Percentiles rank a stretch among this genome's conserved stretches.
Conservation (phyloP, 1,140 invertebrate species). For the Physella acuta region DNA sequence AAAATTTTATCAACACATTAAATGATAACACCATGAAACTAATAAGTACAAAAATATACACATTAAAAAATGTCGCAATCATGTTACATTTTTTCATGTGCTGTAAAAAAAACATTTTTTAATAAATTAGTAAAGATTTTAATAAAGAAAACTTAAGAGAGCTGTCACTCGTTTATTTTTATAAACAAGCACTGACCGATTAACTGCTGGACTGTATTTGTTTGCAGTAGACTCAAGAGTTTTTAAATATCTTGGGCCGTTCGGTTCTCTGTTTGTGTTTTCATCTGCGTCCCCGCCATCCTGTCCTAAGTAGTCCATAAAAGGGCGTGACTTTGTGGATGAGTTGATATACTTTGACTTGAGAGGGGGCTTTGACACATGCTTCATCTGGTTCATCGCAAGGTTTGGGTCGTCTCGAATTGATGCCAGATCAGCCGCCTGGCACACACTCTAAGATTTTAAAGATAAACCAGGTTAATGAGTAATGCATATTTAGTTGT, state of each 20-base stretch:
- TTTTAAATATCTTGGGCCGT: neutral
- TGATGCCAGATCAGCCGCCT: neutral
- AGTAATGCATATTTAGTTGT: neutral
- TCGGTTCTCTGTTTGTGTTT: neutral
- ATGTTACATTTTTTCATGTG: neutral
- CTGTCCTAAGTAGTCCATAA: slow-evolving; percentile 2
- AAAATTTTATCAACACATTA: neutral
- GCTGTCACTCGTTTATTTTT: neutral
- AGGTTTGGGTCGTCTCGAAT: neutral
- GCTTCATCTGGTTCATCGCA: neutral
- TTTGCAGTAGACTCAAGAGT: slow-evolving; percentile 11
- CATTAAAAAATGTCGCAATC: neutral
- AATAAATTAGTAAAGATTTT: neutral
- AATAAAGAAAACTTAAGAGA: neutral
- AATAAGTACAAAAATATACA: neutral
- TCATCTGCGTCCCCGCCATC: slow-evolving; percentile 3
- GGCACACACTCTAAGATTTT: slow-evolving; percentile 5
- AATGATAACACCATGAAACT: neutral
- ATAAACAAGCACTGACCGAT: slow-evolving; percentile 4
- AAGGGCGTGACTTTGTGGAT: neutral
- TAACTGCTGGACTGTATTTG: slow-evolving; percentile 17
- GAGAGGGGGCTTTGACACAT: neutral
- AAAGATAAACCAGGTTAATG: neutral
- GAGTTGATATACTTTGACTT: neutral
- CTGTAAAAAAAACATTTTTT: neutral